Base-by-base conservation (phyloP, 2,888 invertebrate species). In the Choristoneura rosaceana region DNA sequence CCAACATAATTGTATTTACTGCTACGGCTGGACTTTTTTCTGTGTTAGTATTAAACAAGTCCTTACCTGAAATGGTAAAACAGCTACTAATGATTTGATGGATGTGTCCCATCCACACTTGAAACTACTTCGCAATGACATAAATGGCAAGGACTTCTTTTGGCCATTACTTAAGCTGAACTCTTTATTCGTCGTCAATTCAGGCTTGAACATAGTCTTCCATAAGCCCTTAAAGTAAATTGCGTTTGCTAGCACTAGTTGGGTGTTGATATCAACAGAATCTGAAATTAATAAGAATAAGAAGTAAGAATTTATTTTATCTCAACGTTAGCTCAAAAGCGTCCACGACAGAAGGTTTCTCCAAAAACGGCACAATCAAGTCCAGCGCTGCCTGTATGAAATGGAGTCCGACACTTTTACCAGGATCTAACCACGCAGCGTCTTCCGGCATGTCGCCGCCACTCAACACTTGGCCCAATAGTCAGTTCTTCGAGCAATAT, bases 141-240 rank as follows among this genome's bases (percentile, higher is more conserved):
- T 97, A 75, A 95, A 96, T 0, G 95, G 92, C 0, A 93, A 94
- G 2, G 82, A 78, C 61, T 95, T 91, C 5, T 79, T 84, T n/a
- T 84, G 79, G 0, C 91, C 90, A 47, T 88, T 87, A 47, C 86
- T 84, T 0, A 94, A 82, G 71, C 93, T 85, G 86, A 98, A 98
- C 14, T 89, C 87, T 8, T 89, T 92, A 0, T 83, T 75, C 65
- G 79, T 80, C 0, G 97, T 97, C 0, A 90, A 80, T 63, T 95
- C 90, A 25, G 88, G 85, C 7, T 95, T 91, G 82, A 97, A 98
- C 64, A 94, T 95, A 50, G 94, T 89, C 34, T 94, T 89, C 97
- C 97, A 97, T 0, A 94, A 82, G 0, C 97, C 97, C 86, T 97
- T 96, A 93, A 97, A 97, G 87, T 95, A 97, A 33, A 97, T 88